These are phyloP conservation scores for Neoaliturus tenellus DNA, from an alignment of 2,888 invertebrate species.

Conservation along the genomic window DNA sequence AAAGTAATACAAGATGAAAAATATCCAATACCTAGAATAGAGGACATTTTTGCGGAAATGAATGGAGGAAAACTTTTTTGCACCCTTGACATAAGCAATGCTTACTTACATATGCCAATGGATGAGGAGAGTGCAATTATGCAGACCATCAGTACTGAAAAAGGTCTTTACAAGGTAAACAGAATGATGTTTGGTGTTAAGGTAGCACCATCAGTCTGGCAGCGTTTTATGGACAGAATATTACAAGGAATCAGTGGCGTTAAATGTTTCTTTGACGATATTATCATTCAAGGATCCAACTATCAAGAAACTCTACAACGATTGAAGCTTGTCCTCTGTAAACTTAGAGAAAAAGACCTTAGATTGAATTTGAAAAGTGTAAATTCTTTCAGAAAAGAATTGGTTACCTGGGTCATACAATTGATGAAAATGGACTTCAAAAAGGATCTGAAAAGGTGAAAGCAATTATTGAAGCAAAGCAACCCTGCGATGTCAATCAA, in stretches of 20 bases:
- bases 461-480: slow-evolving; percentile 59
- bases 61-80: slow-evolving; percentile 62
- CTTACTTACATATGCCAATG: slow-evolving; percentile 63
- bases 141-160: slow-evolving; percentile 60
- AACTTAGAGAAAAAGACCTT: no score
- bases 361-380: slow-evolving; percentile 29
- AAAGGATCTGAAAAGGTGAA: slow-evolving; percentile 35
- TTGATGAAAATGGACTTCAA: slow-evolving; percentile 55
- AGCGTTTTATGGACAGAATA: slow-evolving; percentile 66
- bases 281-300: slow-evolving; percentile 27
- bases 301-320: neutral
- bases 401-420: slow-evolving; percentile 62
- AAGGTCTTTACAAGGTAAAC: slow-evolving; percentile 21
- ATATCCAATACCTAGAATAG: slow-evolving; percentile 68
- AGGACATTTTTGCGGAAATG: slow-evolving; percentile 63
- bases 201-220: slow-evolving; percentile 42
- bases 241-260: slow-evolving; percentile 67
- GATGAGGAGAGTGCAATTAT: slow-evolving; percentile 61
- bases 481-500: slow-evolving; percentile 66
- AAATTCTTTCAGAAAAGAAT: slow-evolving; percentile 57
- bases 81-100: slow-evolving; percentile 62
- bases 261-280: slow-evolving; percentile 46
- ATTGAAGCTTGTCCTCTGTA: neutral
- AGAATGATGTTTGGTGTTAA: slow-evolving; percentile 56
- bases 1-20: slow-evolving; percentile 60